phyloP scores from a whole-genome alignment of 2,113 vertebrate genomes.

The Elanoides forficatus region DNA sequence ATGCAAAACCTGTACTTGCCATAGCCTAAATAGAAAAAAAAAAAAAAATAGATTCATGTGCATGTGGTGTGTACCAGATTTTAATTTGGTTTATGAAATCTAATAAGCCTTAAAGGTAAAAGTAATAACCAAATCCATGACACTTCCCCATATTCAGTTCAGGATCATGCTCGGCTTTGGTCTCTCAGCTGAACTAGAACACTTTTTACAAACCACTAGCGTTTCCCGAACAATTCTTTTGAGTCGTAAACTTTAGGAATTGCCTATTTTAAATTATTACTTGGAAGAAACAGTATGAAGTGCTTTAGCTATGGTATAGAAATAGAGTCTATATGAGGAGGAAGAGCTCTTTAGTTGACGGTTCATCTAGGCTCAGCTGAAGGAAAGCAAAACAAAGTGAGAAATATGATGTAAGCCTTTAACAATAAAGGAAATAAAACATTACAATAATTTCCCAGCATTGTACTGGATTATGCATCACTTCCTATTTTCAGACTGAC shows the following conservation, averaged over 20 bases:
- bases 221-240: not conserved
- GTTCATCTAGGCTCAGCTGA: not conserved
- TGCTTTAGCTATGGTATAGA: not conserved
- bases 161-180: not conserved
- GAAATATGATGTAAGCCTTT: not conserved
- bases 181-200: not conserved
- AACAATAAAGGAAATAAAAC: not conserved
- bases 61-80: not conserved
- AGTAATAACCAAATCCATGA: not conserved
- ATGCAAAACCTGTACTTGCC: not conserved
- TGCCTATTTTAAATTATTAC: not conserved
- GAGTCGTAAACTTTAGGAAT: not conserved
- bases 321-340: not conserved
- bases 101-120: not conserved
- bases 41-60: accelerated
- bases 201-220: not conserved
- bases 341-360: not conserved
- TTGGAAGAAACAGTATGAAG: not conserved
- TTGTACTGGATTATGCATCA: not conserved
- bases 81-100: not conserved
- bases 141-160: not conserved
- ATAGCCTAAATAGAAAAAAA: not conserved
- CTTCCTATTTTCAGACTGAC: not conserved
- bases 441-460: not conserved
- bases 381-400: not conserved